Evolutionary conservation across 2,113 vertebrate species (phyloP).

Genomic region (Campylorhamphus procurvoides): DNA sequence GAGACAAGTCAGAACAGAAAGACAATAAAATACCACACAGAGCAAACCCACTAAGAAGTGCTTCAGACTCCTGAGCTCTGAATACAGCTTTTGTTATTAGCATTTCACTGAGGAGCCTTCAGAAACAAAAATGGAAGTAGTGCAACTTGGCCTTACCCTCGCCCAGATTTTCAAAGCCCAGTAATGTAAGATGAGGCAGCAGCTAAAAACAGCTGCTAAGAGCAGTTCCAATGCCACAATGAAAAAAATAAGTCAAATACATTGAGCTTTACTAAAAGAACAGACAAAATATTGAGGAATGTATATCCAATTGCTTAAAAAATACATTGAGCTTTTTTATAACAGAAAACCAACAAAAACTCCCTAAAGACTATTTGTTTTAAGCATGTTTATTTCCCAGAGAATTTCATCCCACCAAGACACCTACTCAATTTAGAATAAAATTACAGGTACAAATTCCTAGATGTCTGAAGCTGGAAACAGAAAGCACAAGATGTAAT

Average conservation of each 20-base stretch:
- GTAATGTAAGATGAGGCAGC: not conserved
- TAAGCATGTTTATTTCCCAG: conserved; percentile 72
- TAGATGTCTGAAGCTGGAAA: conserved; percentile 69
- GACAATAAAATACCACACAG: not conserved
- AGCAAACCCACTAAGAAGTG: not conserved
- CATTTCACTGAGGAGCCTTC: not conserved
- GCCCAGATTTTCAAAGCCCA: not conserved
- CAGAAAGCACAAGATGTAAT: conserved; percentile 19
- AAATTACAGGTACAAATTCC: conserved; percentile 70
- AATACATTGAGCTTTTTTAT: conserved; percentile 32
- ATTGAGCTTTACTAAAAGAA: not conserved
- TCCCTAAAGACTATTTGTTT: conserved; percentile 43
- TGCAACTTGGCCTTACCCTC: not conserved
- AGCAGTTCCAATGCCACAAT: not conserved
- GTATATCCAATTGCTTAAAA: conserved; percentile 2
- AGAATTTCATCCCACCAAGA: conserved; percentile 72
- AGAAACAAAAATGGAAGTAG: not conserved
- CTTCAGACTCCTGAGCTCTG: not conserved
- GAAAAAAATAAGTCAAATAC: not conserved
- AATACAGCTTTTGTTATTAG: not conserved
- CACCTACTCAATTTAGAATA: conserved; percentile 63
- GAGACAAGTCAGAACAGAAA: not conserved
- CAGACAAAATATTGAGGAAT: not conserved
- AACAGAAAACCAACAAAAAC: not conserved
- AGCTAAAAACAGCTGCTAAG: not conserved